Conservation (phyloP, 2,888 invertebrate species). For the Neuroscelio doddi region DNA sequence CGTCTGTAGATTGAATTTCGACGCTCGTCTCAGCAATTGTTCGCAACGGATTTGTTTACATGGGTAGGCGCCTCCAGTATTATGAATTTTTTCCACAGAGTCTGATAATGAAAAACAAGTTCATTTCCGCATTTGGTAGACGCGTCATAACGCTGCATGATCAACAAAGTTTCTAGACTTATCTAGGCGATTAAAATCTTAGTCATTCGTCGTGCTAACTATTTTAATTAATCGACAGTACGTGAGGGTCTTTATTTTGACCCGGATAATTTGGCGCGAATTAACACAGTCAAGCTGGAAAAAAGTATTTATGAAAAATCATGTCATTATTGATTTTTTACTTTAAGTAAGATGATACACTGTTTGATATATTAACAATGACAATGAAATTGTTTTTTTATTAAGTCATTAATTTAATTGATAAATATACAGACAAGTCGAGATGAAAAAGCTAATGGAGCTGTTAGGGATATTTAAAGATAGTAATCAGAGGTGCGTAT, state of each 20-base stretch:
- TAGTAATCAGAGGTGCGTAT: conserved; percentile 5
- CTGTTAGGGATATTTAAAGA: background rate
- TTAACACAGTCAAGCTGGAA: conserved; percentile 11
- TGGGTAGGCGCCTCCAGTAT: background rate
- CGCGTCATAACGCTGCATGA: conserved; percentile 5
- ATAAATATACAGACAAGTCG: background rate
- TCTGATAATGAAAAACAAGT: conserved; percentile 21
- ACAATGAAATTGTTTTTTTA: background rate
- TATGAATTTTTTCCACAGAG: conserved; percentile 10
- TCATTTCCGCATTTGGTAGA: conserved; percentile 10
- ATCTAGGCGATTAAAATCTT: conserved; percentile 38
- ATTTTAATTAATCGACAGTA: conserved; percentile 58
- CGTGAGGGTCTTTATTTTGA: conserved; percentile 61
- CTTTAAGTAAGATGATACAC: too few relatives aligned
- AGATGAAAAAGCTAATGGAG: background rate
- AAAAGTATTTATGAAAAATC: too few relatives aligned
- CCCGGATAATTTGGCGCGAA: conserved; percentile 40
- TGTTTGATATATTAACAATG: too few relatives aligned
- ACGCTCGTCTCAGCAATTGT: background rate
- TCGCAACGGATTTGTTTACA: conserved; percentile 1
- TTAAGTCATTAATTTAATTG: background rate
- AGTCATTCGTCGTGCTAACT: conserved; percentile 53
- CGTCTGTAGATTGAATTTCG: conserved; percentile 4
- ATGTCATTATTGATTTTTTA: too few relatives aligned
- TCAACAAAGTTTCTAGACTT: conserved; percentile 10